Evolutionary conservation across 2,888 invertebrate species (phyloP), one percentile per base, ranked within the genome.

Genomic region (Endotricha flammealis): DNA sequence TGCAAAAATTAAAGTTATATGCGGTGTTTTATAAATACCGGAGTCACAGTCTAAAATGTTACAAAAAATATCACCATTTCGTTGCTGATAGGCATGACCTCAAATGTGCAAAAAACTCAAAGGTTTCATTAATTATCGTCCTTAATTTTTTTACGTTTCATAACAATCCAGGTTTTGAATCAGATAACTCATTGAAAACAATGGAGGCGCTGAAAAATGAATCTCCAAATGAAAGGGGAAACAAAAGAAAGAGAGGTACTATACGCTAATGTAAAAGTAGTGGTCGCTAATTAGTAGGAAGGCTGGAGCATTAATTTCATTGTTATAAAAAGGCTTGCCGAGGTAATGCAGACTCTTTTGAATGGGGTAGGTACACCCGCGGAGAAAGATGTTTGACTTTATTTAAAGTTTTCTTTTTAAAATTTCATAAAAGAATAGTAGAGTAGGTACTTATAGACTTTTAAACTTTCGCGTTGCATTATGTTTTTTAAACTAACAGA

Each of bases 261-360:
- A 41, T 39, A 41, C 39, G 39, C 39, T 46, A 43, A 43, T 43
- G 39, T 38, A 46, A 48, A 44, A 60, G 52, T 56, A 62, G 57
- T 59, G 54, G 47, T 31, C 43, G 54, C 58, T 68, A 64, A 66
- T 67, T 66, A 66, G 59, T 48, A 39, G 46, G 53, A 55, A 51
- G 57, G 53, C 52, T 42, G 42, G 42, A 42, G 55, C 62, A 59
- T 60, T 66, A 62, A 65, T 64, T 64, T 63, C 55, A 61, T 64
- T 63, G 60, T 60, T 59, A 46, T 45, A 51, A 53, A 46, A 48
- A 46, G 44, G 40, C 41, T 45, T 44, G 45, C 32, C 28, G 36
- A 36, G 39, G 43, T 47, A 49, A 46, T 44, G 44, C 40, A 20
- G 41, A 36, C 41, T 32, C 41, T 41, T 35, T 40, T 37, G 34